phyloP scores from a whole-genome alignment of 2,797 vertebrate species.

The Leptoclinus maculatus region DNA sequence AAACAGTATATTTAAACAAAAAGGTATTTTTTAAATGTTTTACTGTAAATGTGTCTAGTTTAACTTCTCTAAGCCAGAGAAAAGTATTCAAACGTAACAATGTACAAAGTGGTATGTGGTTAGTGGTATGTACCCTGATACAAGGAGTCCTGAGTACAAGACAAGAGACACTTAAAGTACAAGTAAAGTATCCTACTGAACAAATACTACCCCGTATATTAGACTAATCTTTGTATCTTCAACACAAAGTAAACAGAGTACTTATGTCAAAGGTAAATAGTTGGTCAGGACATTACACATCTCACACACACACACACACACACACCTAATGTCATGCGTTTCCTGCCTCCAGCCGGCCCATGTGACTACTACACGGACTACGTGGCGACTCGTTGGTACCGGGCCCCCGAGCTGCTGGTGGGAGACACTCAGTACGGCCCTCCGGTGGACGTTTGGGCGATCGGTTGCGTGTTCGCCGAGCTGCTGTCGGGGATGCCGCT shows the following conservation, averaged over 20 bases:
- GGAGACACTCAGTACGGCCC: constrained; percentile 94
- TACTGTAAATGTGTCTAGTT: background rate
- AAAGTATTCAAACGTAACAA: background rate
- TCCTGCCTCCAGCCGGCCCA: constrained; percentile 86
- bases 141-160: background rate
- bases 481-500: constrained; percentile 90
- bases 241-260: accelerated
- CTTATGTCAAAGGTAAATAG: background rate
- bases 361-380: constrained; percentile 96
- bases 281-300: too few relatives aligned
- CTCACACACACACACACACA: too few relatives aligned
- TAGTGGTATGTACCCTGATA: background rate
- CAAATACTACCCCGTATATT: background rate
- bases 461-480: constrained; percentile 95
- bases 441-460: constrained; percentile 94
- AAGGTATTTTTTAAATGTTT: background rate
- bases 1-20: too few relatives aligned
- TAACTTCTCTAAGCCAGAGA: background rate
- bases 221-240: background rate
- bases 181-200: background rate
- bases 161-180: background rate
- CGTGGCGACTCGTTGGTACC: constrained; percentile 96
- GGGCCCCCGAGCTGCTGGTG: constrained; percentile 92
- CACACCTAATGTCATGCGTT: background rate
- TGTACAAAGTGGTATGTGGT: background rate